Conservation (phyloP, 2,888 invertebrate species). For the Hydroisotoma schaefferi region DNA sequence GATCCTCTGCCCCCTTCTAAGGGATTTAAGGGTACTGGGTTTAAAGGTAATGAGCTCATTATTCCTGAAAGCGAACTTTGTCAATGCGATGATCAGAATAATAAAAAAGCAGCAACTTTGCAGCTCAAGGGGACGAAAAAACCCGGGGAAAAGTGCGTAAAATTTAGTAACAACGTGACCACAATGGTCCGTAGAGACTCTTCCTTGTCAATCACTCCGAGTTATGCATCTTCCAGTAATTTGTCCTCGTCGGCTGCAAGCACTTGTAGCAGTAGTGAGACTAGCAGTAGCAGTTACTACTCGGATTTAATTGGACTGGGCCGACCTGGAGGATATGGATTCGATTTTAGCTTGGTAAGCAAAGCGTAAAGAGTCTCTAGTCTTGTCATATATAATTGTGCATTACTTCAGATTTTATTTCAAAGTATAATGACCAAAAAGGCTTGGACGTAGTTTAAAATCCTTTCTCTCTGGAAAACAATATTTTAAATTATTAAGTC, state of each 20-base stretch:
- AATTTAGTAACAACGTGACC: background rate
- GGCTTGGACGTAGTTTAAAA: too few species aligned
- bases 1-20: constrained; percentile 14
- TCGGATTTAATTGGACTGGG: constrained; percentile 18
- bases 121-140: too few species aligned
- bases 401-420: too few species aligned
- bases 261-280: background rate
- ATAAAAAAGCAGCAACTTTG: background rate
- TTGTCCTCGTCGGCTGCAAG: background rate
- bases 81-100: constrained; percentile 1
- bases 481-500: too few species aligned
- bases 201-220: background rate
- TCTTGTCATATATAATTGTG: too few species aligned
- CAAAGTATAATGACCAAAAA: too few species aligned
- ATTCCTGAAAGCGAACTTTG: background rate
- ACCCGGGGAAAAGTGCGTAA: background rate
- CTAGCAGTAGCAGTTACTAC: constrained; percentile 10
- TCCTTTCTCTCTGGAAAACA: too few species aligned
- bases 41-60: background rate
- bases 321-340: constrained; percentile 1
- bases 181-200: background rate
- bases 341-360: background rate
- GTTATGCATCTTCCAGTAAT: background rate
- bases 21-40: background rate
- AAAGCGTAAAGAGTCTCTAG: too few species aligned